Base-by-base conservation (phyloP, 2,113 vertebrate species). In the Brachionichthys hirsutus region DNA sequence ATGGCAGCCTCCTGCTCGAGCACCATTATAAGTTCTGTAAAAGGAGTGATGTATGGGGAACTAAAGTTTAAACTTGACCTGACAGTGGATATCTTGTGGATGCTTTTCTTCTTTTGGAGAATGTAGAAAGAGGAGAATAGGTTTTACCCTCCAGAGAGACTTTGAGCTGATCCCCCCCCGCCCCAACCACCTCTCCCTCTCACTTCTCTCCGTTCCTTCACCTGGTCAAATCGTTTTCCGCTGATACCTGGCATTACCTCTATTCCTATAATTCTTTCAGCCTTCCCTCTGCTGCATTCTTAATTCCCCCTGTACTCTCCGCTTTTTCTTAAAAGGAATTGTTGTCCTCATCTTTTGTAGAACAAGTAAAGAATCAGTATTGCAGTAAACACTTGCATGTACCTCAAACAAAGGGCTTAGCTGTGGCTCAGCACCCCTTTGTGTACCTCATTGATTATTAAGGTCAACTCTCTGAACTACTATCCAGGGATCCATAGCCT, bases 401-500 rank as follows among this genome's bases (percentile, higher is more conserved):
- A 54, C 75, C 59, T 74, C 36, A 67, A 75, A 80, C 56, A 70
- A 40, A 45, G 75, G 65, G 40, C 67, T 82, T 80, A 85, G 77
- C 58, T 70, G 55, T 67, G 67, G 82, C 84, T 87, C 82, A 87
- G 61, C 54, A 62, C 60, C 38, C 66, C 43, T 49, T 54, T 83
- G 75, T 87, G 82, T 81, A 77, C 65, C 62, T 40, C 68, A 83
- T 84, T 85, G 84, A 87, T 86, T 76, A 77, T 57, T 66, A 44
- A 48, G 17, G 36, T 14, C 11, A 47, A 19, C 35, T 11, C 35
- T 35, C 53, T 48, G 47, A 64, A 67, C 41, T 71, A 34, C 48
- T 61, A 68, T 68, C 69, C 49, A 42, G 65, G 65, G 67, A 83
- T 68, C 49, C 64, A 53, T 51, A 66, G 73, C 83, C 85, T 18